phyloP scores from a whole-genome alignment of 2,797 vertebrate species.

The Sphaeramia orbicularis region DNA sequence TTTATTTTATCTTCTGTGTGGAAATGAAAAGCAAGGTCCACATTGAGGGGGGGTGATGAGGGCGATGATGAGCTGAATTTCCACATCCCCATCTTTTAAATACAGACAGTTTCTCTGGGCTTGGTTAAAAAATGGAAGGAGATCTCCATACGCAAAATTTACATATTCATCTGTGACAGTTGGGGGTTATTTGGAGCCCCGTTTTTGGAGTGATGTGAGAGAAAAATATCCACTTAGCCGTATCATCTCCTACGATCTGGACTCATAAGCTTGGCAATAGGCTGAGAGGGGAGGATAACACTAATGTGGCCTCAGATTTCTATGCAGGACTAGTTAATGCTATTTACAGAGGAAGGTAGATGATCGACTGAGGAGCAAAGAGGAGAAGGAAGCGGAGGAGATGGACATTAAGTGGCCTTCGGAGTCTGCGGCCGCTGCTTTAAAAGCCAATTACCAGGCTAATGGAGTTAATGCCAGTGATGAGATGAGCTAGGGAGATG shows the following conservation, averaged over 20 bases:
- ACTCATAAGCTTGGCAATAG: slow-evolving; percentile 82
- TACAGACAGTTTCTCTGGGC: slow-evolving; percentile 80
- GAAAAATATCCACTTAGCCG: slow-evolving; percentile 86
- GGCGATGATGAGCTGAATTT: slow-evolving; percentile 65
- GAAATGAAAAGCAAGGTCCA: slow-evolving; percentile 67
- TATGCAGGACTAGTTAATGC: slow-evolving; percentile 83
- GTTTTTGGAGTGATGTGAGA: slow-evolving; percentile 82
- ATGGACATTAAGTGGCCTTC: slow-evolving; percentile 80
- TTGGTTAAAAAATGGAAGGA: slow-evolving; percentile 69
- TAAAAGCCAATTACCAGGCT: slow-evolving; percentile 84
- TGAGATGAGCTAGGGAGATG: slow-evolving; percentile 77
- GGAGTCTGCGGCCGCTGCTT: slow-evolving; percentile 69
- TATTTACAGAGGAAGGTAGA: slow-evolving; percentile 86
- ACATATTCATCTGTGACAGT: slow-evolving; percentile 87
- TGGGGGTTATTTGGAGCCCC: slow-evolving; percentile 76
- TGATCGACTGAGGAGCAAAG: slow-evolving; percentile 77
- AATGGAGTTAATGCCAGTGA: slow-evolving; percentile 85
- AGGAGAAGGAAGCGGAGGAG: slow-evolving; percentile 61
- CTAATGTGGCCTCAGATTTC: slow-evolving; percentile 84
- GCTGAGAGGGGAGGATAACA: slow-evolving; percentile 86
- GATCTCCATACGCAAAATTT: slow-evolving; percentile 83
- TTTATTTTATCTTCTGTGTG: slow-evolving; percentile 58
- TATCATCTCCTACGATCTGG: slow-evolving; percentile 82
- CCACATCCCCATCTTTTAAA: slow-evolving; percentile 75
- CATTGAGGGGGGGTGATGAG: slow-evolving; percentile 11